phyloP scores from a whole-genome alignment of 2,888 invertebrate genomes.

The Trilocha varians region DNA sequence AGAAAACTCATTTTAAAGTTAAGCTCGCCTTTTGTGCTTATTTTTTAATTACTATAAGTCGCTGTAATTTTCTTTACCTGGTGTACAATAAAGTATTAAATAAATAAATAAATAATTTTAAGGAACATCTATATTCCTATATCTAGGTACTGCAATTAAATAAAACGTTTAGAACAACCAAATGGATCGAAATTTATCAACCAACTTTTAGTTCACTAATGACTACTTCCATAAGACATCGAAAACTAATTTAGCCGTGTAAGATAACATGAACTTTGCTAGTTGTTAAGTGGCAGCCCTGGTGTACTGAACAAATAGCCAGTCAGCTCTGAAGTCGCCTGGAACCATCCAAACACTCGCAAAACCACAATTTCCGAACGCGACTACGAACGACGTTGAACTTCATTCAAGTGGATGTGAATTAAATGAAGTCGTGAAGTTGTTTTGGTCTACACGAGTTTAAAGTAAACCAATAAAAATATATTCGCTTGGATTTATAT shows the following conservation, averaged over 20 bases:
- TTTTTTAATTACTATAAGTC: too few species aligned
- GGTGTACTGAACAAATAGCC: conserved; percentile 14
- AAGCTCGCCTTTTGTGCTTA: too few species aligned
- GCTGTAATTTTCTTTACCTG: too few species aligned
- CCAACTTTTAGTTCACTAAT: too few species aligned
- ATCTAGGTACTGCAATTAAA: too few species aligned
- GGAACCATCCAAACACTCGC: conserved; percentile 14
- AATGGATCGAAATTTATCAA: too few species aligned
- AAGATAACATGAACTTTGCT: background rate
- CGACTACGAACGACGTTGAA: conserved; percentile 4
- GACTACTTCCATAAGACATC: background rate
- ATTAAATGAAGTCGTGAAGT: conserved; percentile 15
- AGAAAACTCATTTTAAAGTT: too few species aligned
- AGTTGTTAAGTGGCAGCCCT: background rate
- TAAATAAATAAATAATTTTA: too few species aligned
- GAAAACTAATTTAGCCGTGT: background rate
- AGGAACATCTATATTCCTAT: too few species aligned
- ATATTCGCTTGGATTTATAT: too few species aligned
- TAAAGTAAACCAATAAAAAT: background rate
- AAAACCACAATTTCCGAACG: conserved; percentile 17
- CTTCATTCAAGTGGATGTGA: conserved; percentile 18
- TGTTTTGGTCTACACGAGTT: background rate
- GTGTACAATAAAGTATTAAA: too few species aligned
- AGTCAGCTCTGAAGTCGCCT: conserved; percentile 6
- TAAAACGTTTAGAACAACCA: too few species aligned